phyloP scores from a whole-genome alignment of 2,888 invertebrate genomes.

The Drymonia ruficornis region DNA sequence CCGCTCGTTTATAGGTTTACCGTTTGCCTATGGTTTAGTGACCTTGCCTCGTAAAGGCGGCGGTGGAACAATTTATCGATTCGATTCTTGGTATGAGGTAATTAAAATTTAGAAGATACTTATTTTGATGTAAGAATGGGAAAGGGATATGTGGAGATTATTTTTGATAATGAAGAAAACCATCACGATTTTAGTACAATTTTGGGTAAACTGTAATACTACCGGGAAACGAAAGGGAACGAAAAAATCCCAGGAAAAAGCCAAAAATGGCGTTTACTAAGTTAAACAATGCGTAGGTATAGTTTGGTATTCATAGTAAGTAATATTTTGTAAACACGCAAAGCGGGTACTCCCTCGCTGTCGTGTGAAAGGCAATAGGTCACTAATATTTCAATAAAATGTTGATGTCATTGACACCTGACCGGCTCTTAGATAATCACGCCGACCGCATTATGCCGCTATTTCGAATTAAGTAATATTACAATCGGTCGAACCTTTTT shows the following conservation, averaged over 20 bases:
- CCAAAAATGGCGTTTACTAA: no score
- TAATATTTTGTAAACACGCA: slow-evolving; percentile 5
- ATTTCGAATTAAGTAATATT: slow-evolving; percentile 27
- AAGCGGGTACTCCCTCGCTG: slow-evolving; percentile 18
- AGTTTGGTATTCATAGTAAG: not conserved
- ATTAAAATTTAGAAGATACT: not conserved
- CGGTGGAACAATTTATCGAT: slow-evolving; percentile 13
- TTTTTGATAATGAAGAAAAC: no score
- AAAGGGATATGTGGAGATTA: no score
- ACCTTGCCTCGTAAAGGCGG: slow-evolving; percentile 47
- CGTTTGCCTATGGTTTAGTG: slow-evolving; percentile 35
- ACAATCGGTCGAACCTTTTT: slow-evolving; percentile 30
- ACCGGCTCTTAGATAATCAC: slow-evolving; percentile 34
- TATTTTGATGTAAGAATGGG: not conserved
- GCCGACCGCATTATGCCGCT: slow-evolving; percentile 18
- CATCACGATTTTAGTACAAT: no score
- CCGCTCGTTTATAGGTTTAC: slow-evolving; percentile 43
- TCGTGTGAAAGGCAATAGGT: slow-evolving; percentile 44
- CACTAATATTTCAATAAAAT: slow-evolving; percentile 38
- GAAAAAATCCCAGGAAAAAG: no score
- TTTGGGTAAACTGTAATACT: no score
- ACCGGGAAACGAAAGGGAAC: no score
- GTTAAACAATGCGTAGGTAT: not conserved
- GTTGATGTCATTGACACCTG: slow-evolving; percentile 44
- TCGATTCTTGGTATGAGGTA: slow-evolving; percentile 1